Base-by-base conservation (phyloP, 2,113 vertebrate genomes). In the Bubalus kerabau region DNA sequence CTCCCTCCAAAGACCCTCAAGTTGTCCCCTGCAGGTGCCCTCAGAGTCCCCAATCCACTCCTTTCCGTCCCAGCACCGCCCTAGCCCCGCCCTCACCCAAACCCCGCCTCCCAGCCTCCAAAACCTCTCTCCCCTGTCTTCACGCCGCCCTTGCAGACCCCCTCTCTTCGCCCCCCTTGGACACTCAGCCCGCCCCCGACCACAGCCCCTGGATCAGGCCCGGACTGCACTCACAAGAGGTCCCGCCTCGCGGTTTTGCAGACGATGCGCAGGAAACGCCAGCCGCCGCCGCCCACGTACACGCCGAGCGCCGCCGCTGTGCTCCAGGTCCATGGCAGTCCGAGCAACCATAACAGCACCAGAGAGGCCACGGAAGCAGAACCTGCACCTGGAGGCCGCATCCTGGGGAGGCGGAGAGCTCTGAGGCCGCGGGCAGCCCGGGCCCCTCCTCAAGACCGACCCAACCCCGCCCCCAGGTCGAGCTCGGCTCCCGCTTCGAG, bases 271-370 rank as follows among this genome's bases (percentile, higher is more conserved):
- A 99, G 98, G 98, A 99, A 99, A 59, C 98, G 99, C 99, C 99
- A 99, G 46, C 99, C 99, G 8, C 99, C 99, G 5, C 99, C 98
- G 54, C 99, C 99, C 85, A 99, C 98, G 98, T 99, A 99, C 36
- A 99, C 95, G 7, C 99, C 99, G 28, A 99, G 95, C 43, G 99
- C 98, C 2, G 99, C 99, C 43, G 99, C 99, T 56, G 99, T 36
- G 92, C 99, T 99, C 99, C 99, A 99, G 94, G 99, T 96, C 99
- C 99, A 99, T 88, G 99, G 99, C 83, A 99, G 98, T 36, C 99
- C 99, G 17, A 99, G 98, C 87, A 99, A 97, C 46, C 99, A 99
- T 71, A 99, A 83, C 59, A 99, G 89, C 40, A 97, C 98, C 87
- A 99, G 86, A 1, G 99, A 98, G 67, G 97, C 98, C 86, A 98